Percentiles rank a stretch among this genome's conserved stretches.
phyloP scores from a whole-genome alignment of 2,888 invertebrate genomes.

The Philereme vetulata region DNA sequence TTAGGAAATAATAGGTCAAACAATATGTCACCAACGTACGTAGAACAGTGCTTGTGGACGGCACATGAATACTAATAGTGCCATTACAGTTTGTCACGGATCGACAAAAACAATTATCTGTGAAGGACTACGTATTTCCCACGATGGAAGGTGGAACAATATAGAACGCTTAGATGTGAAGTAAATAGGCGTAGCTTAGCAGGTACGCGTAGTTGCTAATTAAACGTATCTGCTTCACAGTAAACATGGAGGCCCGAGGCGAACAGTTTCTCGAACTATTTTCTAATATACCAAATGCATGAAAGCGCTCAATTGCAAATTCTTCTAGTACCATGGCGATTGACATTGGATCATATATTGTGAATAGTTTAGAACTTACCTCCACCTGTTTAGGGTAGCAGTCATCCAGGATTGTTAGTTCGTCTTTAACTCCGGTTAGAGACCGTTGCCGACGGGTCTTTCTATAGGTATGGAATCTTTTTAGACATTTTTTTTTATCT shows the following conservation, averaged over 20 bases:
- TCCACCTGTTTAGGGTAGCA: not conserved
- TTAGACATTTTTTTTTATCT: not conserved
- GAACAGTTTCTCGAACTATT: too few relatives aligned
- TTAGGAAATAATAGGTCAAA: slow-evolving; percentile 45
- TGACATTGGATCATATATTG: too few relatives aligned
- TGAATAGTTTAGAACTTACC: slow-evolving; percentile 1
- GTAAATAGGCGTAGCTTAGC: slow-evolving; percentile 11
- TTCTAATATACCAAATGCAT: too few relatives aligned
- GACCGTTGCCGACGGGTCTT: not conserved
- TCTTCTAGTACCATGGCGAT: too few relatives aligned
- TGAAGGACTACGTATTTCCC: slow-evolving; percentile 61
- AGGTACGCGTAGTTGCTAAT: slow-evolving; percentile 3
- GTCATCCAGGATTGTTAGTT: not conserved
- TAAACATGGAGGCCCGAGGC: slow-evolving; percentile 1
- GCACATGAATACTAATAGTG: slow-evolving; percentile 73
- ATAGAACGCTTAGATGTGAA: slow-evolving; percentile 9
- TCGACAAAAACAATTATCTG: slow-evolving; percentile 51
- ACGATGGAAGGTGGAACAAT: slow-evolving; percentile 43
- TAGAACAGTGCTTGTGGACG: slow-evolving; percentile 61
- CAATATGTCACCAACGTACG: slow-evolving; percentile 57
- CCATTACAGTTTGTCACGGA: slow-evolving; percentile 66
- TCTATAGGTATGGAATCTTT: not conserved
- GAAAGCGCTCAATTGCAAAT: too few relatives aligned
- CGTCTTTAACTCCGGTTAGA: not conserved
- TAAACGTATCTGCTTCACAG: slow-evolving; percentile 14